Base-by-base conservation (phyloP, 2,797 vertebrate species). In the Amphiprion clarkii region DNA sequence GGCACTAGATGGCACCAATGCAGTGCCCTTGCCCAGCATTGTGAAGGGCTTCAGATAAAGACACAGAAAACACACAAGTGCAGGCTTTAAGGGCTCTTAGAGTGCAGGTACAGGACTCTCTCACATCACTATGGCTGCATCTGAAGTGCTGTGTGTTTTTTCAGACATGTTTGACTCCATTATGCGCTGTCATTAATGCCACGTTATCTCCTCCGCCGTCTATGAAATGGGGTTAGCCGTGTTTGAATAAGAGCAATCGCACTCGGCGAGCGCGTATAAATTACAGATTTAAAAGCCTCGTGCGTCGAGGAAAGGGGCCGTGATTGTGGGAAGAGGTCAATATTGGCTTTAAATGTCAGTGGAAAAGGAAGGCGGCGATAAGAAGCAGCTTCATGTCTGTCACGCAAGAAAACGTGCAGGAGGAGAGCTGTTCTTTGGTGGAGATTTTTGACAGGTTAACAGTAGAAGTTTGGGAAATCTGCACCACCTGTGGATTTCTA, bases 1-100 rank as follows among this genome's bases (percentile, higher is more conserved):
- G 77, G 87, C 92, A 92, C 90, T 93, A 93, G 93, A 82, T 93
- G 93, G 92, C 93, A 93, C 87, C 82, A 90, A 73, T 71, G 88
- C 74, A 75, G 36, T 85, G 81, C 61, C 60, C 73, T 64, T 44
- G 2, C 14, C 54, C 55, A 17, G 51, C 17, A 0, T 10, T 63
- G 19, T 68, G 53, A 53, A 74, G 57, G 23, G 48, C 55, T 62
- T 68, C 5, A 16, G 21, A 51, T 39, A 16, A 77, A 66, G 6
- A 53, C 21, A 56, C 25, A 68, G 42, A 44, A 27, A 44, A 44
- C 42, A 44, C 42, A 44, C 33, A 31, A 9, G 33, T 11, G 13
- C 9, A 8, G 33, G 33, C 33, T 36, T 7, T 36, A 2, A 36
- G 33, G 33, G 33, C 33, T 36, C 6, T 36, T 36, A 36, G 33